A percentile compares a stretch with the other conserved stretches of the same genome.
Conservation (phyloP, 1,140 invertebrate genomes). For the Drosophila melanica region DNA sequence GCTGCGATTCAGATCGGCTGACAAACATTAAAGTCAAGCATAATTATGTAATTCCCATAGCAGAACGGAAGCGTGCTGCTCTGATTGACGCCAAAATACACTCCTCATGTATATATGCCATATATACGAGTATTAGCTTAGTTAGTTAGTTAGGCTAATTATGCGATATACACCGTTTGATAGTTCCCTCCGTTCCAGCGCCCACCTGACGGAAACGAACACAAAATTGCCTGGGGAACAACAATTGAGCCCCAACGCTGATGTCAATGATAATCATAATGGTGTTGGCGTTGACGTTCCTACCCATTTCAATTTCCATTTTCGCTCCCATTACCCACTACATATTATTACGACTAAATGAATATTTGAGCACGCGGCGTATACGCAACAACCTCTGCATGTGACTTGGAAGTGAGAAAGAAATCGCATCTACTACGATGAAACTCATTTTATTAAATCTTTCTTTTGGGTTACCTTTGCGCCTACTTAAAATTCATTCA, state of each 20-base stretch:
- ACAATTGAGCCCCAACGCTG: slow-evolving; percentile 49
- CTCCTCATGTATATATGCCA: background rate
- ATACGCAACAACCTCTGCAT: background rate
- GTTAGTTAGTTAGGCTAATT: slow-evolving; percentile 76
- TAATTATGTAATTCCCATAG: slow-evolving; percentile 75
- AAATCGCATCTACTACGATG: background rate
- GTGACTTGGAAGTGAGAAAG: background rate
- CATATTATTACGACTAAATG: slow-evolving; percentile 12
- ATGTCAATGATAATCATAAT: slow-evolving; percentile 60
- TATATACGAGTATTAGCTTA: slow-evolving; percentile 13
- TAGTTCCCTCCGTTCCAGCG: slow-evolving; percentile 23
- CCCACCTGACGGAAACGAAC: slow-evolving; percentile 52
- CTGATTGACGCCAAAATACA: slow-evolving; percentile 41
- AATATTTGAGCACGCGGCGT: slow-evolving; percentile 15
- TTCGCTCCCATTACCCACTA: background rate
- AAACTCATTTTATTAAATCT: background rate
- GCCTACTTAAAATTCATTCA: too few relatives aligned
- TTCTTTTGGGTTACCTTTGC: too few relatives aligned
- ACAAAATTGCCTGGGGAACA: slow-evolving; percentile 57
- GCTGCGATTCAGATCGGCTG: slow-evolving; percentile 27
- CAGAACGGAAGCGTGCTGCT: slow-evolving; percentile 62
- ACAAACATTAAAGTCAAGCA: slow-evolving; percentile 69
- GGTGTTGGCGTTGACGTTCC: slow-evolving; percentile 3
- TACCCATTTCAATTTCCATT: background rate
- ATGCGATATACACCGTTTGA: slow-evolving; percentile 73